Percentiles rank a stretch among this genome's conserved stretches.
phyloP scores from a whole-genome alignment of 2,113 vertebrate species.

The Heterotilapia buettikoferi region DNA sequence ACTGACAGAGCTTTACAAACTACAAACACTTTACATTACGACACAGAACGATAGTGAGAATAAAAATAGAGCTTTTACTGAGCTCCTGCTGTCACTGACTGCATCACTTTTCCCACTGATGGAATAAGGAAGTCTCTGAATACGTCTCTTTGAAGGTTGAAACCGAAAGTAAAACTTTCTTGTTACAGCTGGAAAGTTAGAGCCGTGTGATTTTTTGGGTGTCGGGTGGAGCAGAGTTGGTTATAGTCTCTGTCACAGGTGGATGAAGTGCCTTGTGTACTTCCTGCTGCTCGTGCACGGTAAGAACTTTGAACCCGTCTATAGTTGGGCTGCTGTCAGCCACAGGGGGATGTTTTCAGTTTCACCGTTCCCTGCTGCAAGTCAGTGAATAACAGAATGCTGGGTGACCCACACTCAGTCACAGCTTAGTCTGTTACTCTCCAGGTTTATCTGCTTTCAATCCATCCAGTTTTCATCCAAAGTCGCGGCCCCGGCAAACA shows the following conservation, averaged over 20 bases:
- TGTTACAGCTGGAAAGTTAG: background rate
- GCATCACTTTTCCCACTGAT: background rate
- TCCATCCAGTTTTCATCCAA: too few relatives aligned
- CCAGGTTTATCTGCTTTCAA: background rate
- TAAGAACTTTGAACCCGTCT: background rate
- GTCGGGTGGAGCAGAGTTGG: background rate
- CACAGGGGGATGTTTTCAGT: background rate
- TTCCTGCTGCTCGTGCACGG: background rate
- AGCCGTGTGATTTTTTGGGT: background rate
- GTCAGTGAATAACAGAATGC: fast-evolving
- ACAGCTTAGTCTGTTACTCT: background rate
- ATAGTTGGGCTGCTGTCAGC: background rate
- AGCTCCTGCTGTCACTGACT: background rate
- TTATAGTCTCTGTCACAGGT: background rate
- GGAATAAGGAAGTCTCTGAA: background rate
- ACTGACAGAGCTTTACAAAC: background rate
- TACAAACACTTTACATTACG: background rate
- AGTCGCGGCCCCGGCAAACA: too few relatives aligned
- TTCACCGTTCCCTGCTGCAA: fast-evolving
- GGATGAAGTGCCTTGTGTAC: background rate
- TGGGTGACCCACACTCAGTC: background rate
- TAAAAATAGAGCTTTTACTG: background rate
- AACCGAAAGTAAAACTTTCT: background rate
- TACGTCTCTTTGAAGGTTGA: background rate
- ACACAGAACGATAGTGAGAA: background rate